These are phyloP conservation scores for Enteromius afrohamiltoni DNA, from an alignment of 2,797 vertebrate genomes.

Conservation along the genomic window DNA sequence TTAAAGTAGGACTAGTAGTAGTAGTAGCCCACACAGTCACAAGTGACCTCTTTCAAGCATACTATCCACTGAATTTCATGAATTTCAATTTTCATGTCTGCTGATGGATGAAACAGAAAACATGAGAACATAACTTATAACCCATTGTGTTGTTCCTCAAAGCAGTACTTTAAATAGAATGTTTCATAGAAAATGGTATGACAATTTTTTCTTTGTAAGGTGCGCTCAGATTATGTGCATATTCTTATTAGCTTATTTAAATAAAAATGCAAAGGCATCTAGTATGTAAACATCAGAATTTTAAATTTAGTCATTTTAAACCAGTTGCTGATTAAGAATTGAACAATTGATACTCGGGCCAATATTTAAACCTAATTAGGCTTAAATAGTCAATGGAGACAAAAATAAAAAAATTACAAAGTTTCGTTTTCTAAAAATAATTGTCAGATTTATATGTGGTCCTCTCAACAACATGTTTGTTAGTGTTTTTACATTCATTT, in stretches of 20 bases:
- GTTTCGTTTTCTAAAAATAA: conserved; percentile 14
- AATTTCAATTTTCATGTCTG: too few relatives aligned
- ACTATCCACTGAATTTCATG: conserved; percentile 28
- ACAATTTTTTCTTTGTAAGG: conserved; percentile 56
- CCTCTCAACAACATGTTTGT: conserved; percentile 1
- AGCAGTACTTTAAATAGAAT: conserved; percentile 12
- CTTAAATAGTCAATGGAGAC: conserved; percentile 2
- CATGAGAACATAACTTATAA: conserved; percentile 8
- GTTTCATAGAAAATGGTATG: conserved; percentile 29
- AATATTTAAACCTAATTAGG: background rate
- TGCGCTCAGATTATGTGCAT: conserved; percentile 50
- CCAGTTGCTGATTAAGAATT: conserved; percentile 22
- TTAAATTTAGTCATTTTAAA: conserved; percentile 36
- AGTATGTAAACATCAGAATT: conserved; percentile 40
- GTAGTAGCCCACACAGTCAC: conserved; percentile 24
- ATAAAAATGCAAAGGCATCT: conserved; percentile 40
- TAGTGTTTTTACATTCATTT: conserved; percentile 14
- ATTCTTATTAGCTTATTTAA: conserved; percentile 41
- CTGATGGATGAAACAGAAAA: conserved; percentile 26
- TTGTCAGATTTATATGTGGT: background rate
- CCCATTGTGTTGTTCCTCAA: conserved; percentile 31
- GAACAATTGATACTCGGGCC: background rate
- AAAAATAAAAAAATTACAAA: background rate
- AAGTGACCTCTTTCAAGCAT: conserved; percentile 32
- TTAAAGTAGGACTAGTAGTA: background rate